Conservation (phyloP, 2,113 vertebrate species). For the Galeopterus variegatus region DNA sequence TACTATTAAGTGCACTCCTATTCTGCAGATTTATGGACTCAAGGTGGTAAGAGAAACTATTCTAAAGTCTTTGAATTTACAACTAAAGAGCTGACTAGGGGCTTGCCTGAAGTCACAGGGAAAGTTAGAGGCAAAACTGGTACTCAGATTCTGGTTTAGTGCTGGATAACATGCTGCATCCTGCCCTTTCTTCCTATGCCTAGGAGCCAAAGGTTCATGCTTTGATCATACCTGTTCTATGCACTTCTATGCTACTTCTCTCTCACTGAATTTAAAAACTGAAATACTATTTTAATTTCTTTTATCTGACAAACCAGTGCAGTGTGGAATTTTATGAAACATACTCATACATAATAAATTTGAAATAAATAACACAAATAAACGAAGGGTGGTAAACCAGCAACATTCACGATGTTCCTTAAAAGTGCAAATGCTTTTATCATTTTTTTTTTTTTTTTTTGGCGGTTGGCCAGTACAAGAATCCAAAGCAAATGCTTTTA, state of each 20-base stretch:
- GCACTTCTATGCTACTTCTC: neutral
- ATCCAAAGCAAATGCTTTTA: neutral
- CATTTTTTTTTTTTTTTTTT: no score
- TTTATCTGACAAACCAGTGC: neutral
- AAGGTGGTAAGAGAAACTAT: neutral
- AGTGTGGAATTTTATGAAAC: neutral
- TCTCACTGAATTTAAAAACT: neutral
- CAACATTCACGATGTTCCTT: neutral
- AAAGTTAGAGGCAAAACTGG: conserved; percentile 1
- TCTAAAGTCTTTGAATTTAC: neutral
- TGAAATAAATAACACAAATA: neutral
- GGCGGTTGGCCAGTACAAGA: no score
- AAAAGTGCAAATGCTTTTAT: conserved; percentile 36
- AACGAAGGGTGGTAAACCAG: neutral
- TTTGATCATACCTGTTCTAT: neutral
- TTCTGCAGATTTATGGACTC: neutral
- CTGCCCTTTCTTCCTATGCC: neutral
- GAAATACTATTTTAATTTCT: neutral
- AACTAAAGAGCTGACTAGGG: neutral
- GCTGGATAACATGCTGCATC: neutral
- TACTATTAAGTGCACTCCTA: neutral
- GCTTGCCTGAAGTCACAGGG: neutral
- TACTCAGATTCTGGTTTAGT: neutral
- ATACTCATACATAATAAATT: neutral
- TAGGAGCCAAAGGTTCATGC: neutral